Evolutionary conservation across 2,888 invertebrate genomes (phyloP).

Genomic region (Pharmacophagus antenor): DNA sequence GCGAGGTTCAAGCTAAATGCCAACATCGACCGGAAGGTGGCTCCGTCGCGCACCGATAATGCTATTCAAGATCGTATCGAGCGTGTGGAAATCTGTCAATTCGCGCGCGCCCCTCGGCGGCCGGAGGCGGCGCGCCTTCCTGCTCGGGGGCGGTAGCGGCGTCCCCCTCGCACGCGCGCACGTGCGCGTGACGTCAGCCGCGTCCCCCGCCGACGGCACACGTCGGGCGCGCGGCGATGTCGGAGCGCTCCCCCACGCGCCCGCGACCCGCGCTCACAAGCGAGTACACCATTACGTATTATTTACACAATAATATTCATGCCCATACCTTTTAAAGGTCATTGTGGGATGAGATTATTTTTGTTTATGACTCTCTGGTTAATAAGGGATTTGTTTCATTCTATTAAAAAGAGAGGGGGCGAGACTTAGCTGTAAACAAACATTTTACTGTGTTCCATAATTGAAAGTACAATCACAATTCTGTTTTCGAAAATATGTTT

Average conservation of each 20-base stretch:
- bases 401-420: neutral
- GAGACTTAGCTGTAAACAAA: neutral
- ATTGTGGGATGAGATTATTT: conserved; percentile 8
- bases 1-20: conserved; percentile 3
- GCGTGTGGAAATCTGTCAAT: conserved; percentile 71
- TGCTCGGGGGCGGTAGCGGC: conserved; percentile 43
- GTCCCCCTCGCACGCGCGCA: conserved; percentile 60
- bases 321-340: conserved; percentile 9
- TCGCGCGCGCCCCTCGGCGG: conserved; percentile 61
- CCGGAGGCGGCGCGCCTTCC: conserved; percentile 43
- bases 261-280: conserved; percentile 21
- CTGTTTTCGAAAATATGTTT: too few species aligned
- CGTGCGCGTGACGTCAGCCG: conserved; percentile 71
- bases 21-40: conserved; percentile 7
- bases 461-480: neutral
- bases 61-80: conserved; percentile 73
- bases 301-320: conserved; percentile 21
- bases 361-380: neutral
- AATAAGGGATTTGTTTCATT: neutral
- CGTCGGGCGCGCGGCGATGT: conserved; percentile 42
- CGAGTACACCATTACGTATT: conserved; percentile 19
- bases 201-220: conserved; percentile 63
- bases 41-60: conserved; percentile 50
- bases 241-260: conserved; percentile 43
- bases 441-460: too few species aligned